Conservation (phyloP, 2,113 vertebrate genomes). For the Mustelus asterias region DNA sequence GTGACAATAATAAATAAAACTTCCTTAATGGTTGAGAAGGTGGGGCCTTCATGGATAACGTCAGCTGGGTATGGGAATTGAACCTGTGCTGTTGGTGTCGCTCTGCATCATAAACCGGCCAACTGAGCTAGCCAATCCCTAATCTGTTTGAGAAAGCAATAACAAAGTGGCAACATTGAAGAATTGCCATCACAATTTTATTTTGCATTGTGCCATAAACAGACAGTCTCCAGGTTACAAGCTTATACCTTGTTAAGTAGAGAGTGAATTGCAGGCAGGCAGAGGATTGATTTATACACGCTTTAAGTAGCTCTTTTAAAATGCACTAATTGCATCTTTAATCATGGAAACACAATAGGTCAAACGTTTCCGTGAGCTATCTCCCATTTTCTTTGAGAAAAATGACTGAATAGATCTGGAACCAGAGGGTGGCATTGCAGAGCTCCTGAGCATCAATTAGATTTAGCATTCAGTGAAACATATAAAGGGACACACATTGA, state of each 20-base stretch:
- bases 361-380: background rate
- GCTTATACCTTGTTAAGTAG: too few species aligned
- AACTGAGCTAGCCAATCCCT: too few species aligned
- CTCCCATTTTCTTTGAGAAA: background rate
- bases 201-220: background rate
- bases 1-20: too few species aligned
- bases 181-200: background rate
- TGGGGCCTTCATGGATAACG: too few species aligned
- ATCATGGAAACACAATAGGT: background rate
- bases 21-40: too few species aligned
- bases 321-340: background rate
- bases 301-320: background rate
- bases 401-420: background rate
- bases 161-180: background rate
- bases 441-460: background rate
- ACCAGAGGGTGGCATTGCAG: background rate
- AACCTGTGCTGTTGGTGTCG: too few species aligned
- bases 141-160: background rate
- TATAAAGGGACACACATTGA: background rate
- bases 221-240: background rate
- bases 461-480: background rate
- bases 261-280: background rate
- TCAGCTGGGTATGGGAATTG: too few species aligned
- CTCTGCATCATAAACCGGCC: too few species aligned
- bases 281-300: background rate